Conservation (phyloP, 2,888 invertebrate genomes). For the Tortrix viridana region DNA sequence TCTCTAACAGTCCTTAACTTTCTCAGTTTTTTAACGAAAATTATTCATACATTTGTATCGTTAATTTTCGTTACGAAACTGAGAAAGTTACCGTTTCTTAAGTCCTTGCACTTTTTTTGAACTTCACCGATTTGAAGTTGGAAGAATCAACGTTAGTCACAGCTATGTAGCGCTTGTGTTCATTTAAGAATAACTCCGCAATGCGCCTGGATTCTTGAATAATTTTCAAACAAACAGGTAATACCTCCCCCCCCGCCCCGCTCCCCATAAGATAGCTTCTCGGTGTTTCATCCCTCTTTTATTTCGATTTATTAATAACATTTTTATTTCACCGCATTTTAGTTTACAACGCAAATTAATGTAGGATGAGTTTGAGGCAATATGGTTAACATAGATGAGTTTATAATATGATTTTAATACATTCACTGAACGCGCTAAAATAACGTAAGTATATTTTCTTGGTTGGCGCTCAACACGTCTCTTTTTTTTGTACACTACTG, state of each 20-base stretch:
- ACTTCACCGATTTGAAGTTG: no score
- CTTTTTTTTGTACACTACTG: no score
- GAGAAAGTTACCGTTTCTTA: no score
- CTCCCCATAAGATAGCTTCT: neutral
- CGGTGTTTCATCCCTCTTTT: conserved; percentile 21
- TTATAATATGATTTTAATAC: conserved; percentile 20
- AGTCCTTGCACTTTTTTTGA: no score
- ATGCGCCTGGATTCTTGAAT: conserved; percentile 31
- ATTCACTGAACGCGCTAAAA: neutral
- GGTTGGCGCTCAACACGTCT: no score
- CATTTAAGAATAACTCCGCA: conserved; percentile 4
- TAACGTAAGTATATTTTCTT: neutral
- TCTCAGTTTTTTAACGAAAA: no score
- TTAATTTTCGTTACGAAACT: no score
- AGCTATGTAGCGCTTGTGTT: no score
- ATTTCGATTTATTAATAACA: conserved; percentile 16
- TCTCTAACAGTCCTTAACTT: no score
- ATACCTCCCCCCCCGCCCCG: conserved; percentile 12
- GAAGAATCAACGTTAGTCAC: no score
- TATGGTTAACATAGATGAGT: conserved; percentile 17
- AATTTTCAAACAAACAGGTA: conserved; percentile 23
- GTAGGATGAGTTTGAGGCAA: conserved; percentile 1
- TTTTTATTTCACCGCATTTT: conserved; percentile 17
- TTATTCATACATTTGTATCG: no score
- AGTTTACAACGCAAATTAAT: conserved; percentile 12